Evolutionary conservation across 2,797 vertebrate genomes (phyloP).

Genomic region (Psittacula derbiana): DNA sequence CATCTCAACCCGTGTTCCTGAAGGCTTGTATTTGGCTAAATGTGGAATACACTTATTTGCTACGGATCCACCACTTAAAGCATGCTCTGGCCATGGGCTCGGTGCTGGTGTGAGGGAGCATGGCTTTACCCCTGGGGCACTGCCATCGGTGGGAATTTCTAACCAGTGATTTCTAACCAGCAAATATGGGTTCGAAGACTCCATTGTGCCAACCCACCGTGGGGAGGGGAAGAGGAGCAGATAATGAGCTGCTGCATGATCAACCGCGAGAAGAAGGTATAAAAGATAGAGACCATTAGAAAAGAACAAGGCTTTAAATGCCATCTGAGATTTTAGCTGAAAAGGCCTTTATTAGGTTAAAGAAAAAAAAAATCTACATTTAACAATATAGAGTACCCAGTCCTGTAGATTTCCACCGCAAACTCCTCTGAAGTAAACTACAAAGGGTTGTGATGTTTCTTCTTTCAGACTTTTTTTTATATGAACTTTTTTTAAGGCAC

Average conservation of each 20-base stretch:
- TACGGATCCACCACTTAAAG: fast-evolving
- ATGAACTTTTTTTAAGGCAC: conserved; percentile 73
- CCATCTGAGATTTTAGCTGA: conserved; percentile 46
- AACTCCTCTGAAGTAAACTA: conserved; percentile 73
- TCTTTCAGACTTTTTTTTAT: conserved; percentile 62
- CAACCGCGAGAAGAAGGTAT: conserved; percentile 76
- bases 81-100: fast-evolving
- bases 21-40: neutral
- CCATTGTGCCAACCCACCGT: conserved; percentile 23
- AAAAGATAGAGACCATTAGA: conserved; percentile 53
- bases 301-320: conserved; percentile 65
- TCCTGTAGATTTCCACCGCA: conserved; percentile 55
- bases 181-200: neutral
- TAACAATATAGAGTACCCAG: conserved; percentile 48
- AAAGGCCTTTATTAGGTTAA: conserved; percentile 41
- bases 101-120: neutral
- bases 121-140: neutral
- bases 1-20: fast-evolving
- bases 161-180: neutral
- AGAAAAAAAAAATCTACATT: conserved; percentile 60
- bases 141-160: neutral
- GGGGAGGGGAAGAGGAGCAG: conserved; percentile 68
- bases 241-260: conserved; percentile 41
- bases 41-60: neutral
- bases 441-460: conserved; percentile 76